A percentile compares a stretch with the other conserved stretches of the same genome.
Evolutionary conservation across 2,888 invertebrate species (phyloP).

Genomic region (Apodemia zela): DNA sequence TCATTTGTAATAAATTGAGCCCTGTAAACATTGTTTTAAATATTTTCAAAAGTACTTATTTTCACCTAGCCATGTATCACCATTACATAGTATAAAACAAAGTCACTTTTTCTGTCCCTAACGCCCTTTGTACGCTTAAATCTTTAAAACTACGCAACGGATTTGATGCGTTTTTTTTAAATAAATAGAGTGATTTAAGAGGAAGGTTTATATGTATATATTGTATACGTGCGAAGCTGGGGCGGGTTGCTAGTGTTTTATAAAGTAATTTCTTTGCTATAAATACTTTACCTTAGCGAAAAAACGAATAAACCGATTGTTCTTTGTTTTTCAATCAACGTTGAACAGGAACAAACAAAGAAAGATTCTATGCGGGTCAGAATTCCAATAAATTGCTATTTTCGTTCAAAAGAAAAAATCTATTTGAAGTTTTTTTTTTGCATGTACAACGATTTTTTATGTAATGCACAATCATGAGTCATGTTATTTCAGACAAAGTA

Average conservation of each 20-base stretch:
- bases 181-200: too few relatives aligned
- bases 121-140: too few relatives aligned
- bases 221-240: not conserved
- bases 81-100: too few relatives aligned
- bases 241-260: not conserved
- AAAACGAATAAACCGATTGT: slow-evolving; percentile 9
- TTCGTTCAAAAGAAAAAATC: slow-evolving; percentile 10
- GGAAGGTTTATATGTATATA: too few relatives aligned
- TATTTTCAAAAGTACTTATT: too few relatives aligned
- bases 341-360: slow-evolving; percentile 14
- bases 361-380: slow-evolving; percentile 15
- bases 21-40: too few relatives aligned
- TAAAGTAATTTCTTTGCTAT: slow-evolving; percentile 6
- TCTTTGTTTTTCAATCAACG: slow-evolving; percentile 17
- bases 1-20: too few relatives aligned
- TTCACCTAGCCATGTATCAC: too few relatives aligned
- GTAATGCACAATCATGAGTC: not conserved
- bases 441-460: not conserved
- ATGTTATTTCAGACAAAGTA: too few relatives aligned
- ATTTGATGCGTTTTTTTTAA: too few relatives aligned
- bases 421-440: slow-evolving; percentile 1
- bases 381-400: slow-evolving; percentile 14
- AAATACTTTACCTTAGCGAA: not conserved
- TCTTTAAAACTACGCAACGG: too few relatives aligned
- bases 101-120: too few relatives aligned